Base-by-base conservation (phyloP, 1,140 invertebrate genomes). In the Drosophila carrolli region DNA sequence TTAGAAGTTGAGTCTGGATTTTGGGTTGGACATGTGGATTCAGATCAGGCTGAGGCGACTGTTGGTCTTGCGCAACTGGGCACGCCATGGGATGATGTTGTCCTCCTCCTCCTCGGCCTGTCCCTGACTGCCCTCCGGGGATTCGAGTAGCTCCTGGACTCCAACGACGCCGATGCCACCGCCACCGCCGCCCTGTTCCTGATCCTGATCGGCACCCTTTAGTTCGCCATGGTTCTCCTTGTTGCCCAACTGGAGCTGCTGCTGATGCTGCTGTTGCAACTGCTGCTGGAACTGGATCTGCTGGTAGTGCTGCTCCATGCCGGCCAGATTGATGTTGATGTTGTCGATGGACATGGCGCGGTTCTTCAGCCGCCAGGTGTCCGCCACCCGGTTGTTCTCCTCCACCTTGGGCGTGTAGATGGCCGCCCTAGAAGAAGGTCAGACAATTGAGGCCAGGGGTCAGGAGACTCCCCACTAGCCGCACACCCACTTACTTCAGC, bases 21-120 rank as follows among this genome's bases (percentile, higher is more conserved):
- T 14, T 35, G 1, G 48, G 29, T 4, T 32, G 4, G 13, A 1
- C 1, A 4, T 37, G 63, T 55, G 76, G 55, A 3, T 11, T 90
- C 44, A 75, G 41, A 76, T 72, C 60, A 92, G 74, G 77, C 91
- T 92, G 27, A 92, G 81, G 46, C 92, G 85, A 93, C 96, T 97
- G 91, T 97, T 97, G 4, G 97, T 98, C 93, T 98, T 98, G 78
- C 96, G 94, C 41, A 98, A 93, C 89, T 97, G 96, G 14, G 97
- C 96, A 85, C 96, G 94, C 97, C 97, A 98, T 0, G 97, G 97
- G 41, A 97, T 97, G 50, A 97, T 97, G 90, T 96, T 94, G 44
- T 96, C 95, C 78, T 95, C 93, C 37, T 93, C 89, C 23, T 94
- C 93, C 71, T 89, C 80, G 67, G 58, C 50, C 5, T 55, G 59